These are phyloP conservation scores for Danionella dracula DNA, from an alignment of 2,797 vertebrate species.

Conservation along the genomic window DNA sequence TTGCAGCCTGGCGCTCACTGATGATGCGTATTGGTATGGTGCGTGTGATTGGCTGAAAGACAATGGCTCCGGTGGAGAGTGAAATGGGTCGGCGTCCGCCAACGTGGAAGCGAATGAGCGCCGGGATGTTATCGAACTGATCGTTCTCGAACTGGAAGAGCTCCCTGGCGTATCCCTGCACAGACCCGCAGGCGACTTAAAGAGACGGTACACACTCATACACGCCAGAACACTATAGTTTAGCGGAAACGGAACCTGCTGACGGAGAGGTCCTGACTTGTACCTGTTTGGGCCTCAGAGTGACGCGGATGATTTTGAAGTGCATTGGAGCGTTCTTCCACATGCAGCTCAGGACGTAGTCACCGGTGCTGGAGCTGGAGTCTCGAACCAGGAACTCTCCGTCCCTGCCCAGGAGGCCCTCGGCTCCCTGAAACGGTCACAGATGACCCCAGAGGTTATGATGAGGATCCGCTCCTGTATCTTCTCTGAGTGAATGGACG, in stretches of 20 bases:
- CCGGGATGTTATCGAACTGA: constrained; percentile 77
- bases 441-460: no score
- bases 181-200: constrained; percentile 26
- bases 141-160: constrained; percentile 88
- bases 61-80: constrained; percentile 72
- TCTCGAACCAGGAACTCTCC: constrained; percentile 84
- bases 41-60: constrained; percentile 73
- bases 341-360: constrained; percentile 78
- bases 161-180: constrained; percentile 71
- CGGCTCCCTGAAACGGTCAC: constrained; percentile 75
- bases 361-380: constrained; percentile 61
- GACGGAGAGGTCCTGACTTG: no score
- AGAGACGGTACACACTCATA: no score
- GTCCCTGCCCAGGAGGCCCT: constrained; percentile 71
- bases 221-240: not conserved
- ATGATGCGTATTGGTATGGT: constrained; percentile 70
- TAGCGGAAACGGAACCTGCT: not conserved
- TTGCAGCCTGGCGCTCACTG: constrained; percentile 52
- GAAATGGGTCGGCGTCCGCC: constrained; percentile 72
- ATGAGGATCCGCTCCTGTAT: no score
- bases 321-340: constrained; percentile 74
- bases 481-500: no score
- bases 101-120: constrained; percentile 77
- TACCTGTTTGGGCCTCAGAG: constrained; percentile 77
- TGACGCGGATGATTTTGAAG: constrained; percentile 81